These are phyloP conservation scores for Pangasianodon gigas DNA, from an alignment of 2,113 vertebrate genomes.

Conservation along the genomic window DNA sequence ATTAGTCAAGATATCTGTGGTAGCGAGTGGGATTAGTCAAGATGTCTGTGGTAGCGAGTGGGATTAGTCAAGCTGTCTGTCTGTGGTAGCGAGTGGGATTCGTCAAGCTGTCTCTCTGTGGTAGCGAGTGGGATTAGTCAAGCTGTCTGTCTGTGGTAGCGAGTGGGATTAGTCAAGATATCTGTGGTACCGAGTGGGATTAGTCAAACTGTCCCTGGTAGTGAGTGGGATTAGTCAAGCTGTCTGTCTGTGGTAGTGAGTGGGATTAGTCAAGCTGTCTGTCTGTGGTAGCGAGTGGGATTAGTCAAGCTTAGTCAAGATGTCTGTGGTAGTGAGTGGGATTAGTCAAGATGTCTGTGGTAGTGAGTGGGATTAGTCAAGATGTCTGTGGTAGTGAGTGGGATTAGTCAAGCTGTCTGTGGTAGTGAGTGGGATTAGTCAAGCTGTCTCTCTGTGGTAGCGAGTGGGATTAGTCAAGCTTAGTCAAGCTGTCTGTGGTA, in stretches of 20 bases:
- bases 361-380: no score
- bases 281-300: no score
- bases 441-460: no score
- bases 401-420: no score
- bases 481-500: no score
- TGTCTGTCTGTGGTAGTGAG: not conserved
- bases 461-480: no score
- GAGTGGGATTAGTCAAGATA: not conserved
- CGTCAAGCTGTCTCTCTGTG: not conserved
- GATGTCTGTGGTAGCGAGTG: not conserved
- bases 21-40: not conserved
- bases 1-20: not conserved
- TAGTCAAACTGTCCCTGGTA: not conserved
- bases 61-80: not conserved
- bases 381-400: no score
- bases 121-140: not conserved
- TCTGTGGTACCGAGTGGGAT: not conserved
- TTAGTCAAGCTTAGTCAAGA: no score
- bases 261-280: no score
- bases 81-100: not conserved
- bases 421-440: no score
- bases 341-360: no score
- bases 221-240: not conserved
- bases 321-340: no score
- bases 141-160: not conserved